Evolutionary conservation across 1,140 invertebrate genomes (phyloP), one percentile per base, ranked within the genome.

Genomic region (Leucophenga varia): DNA sequence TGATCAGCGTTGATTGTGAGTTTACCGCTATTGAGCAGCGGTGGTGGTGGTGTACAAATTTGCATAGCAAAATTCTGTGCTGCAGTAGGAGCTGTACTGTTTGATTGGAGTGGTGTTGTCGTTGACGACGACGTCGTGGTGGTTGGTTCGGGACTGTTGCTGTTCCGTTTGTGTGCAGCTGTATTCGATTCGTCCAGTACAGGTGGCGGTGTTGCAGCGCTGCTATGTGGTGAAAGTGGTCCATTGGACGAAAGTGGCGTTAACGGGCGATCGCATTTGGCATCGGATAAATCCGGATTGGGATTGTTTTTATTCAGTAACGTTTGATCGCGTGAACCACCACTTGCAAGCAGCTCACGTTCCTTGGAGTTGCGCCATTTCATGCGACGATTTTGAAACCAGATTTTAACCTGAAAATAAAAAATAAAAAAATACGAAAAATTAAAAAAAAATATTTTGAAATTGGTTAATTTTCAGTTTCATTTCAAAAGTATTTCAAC

Each of bases 291-390:
- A 74, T 97, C 94, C 0, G 94, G 94, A 78, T 96, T 92, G 0
- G 94, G 94, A 76, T 97, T 97, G 79, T 95, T 95, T 75, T 97
- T 97, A 74, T 93, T 97, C 0, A 94, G 94, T 19, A 97, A 79
- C 1, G 95, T 97, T 73, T 97, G 93, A 68, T 97, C 94, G 14
- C 95, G 80, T 7, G 90, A 93, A 3, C 95, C 94, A 0, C 94
- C 94, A 14, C 84, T 87, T 3, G 94, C 95, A 35, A 98, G 77
- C 1, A 98, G 79, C 77, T 98, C 95, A 13, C 95, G 80, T 74
- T 98, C 95, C 77, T 97, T 98, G 7, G 91, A 95, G 76, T 98
- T 98, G 7, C 95, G 81, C 93, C 93, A 96, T 76, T 96, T 96
- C 92, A 95, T 96, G 39, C 93, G 84, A 1, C 93, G 83, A 72